A percentile compares a stretch with the other conserved stretches of the same genome.
Conservation (phyloP, 2,888 invertebrate species). For the Ornithoptera alexandrae region DNA sequence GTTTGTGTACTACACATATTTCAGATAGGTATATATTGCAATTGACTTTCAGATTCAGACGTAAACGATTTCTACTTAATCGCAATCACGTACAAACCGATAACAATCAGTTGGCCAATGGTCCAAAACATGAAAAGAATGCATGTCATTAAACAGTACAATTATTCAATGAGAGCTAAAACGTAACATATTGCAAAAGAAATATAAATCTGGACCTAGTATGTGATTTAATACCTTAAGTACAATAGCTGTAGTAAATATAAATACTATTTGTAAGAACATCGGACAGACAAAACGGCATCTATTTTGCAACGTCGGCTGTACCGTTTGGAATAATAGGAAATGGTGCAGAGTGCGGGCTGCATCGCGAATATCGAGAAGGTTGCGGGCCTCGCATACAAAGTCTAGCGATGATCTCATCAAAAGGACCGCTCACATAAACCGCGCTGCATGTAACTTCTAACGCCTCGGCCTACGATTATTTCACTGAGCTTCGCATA, state of each 20-base stretch:
- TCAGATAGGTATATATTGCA: background rate
- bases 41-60: background rate
- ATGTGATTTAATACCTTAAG: background rate
- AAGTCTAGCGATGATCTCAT: constrained; percentile 75
- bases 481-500: constrained; percentile 80
- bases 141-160: background rate
- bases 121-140: no score
- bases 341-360: constrained; percentile 72
- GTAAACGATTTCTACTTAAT: background rate
- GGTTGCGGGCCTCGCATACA: constrained; percentile 71
- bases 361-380: constrained; percentile 68
- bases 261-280: constrained; percentile 27
- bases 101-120: no score
- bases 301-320: constrained; percentile 67
- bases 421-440: constrained; percentile 78
- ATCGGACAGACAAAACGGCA: constrained; percentile 60
- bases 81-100: background rate
- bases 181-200: background rate
- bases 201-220: background rate
- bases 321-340: constrained; percentile 71
- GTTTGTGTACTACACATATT: background rate
- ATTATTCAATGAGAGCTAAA: background rate
- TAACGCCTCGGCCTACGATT: constrained; percentile 79
- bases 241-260: constrained; percentile 37
- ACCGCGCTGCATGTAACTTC: constrained; percentile 76